phyloP scores from a whole-genome alignment of 2,113 vertebrate genomes.

The Synchiropus splendidus region DNA sequence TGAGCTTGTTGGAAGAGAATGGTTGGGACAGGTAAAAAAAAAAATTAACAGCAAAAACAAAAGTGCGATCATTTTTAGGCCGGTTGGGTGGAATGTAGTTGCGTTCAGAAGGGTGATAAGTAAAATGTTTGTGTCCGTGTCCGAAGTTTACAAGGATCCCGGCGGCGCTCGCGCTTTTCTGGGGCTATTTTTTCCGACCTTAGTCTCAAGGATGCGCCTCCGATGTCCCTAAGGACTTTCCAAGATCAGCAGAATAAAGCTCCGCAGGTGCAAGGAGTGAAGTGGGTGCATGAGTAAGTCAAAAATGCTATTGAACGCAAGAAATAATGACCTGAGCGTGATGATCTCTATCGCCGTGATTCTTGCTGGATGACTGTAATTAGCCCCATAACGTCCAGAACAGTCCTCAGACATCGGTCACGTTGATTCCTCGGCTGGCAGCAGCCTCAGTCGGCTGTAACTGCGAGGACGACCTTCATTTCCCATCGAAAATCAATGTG shows the following conservation, averaged over 20 bases:
- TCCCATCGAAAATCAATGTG: conserved; percentile 43
- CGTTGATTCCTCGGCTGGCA: conserved; percentile 38
- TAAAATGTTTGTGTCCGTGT: no score
- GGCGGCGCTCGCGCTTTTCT: no score
- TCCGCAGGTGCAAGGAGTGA: background rate
- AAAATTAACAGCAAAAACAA: no score
- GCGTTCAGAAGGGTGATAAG: no score
- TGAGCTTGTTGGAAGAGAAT: no score
- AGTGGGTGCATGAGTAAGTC: conserved; percentile 4
- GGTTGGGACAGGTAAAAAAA: no score
- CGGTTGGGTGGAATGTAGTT: no score
- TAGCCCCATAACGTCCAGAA: conserved; percentile 40
- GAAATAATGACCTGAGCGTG: conserved; percentile 11
- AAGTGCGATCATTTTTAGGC: no score
- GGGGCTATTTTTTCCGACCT: no score
- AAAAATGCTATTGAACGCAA: background rate
- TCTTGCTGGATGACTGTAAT: conserved; percentile 32
- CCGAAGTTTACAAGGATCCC: no score
- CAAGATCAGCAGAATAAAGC: background rate
- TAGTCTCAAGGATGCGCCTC: no score
- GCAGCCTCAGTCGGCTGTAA: conserved; percentile 18
- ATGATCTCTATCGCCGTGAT: conserved; percentile 28
- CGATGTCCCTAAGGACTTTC: no score
- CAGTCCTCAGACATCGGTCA: conserved; percentile 49
- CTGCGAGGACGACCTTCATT: conserved; percentile 44